Conservation (phyloP, 2,113 vertebrate species). For the Rallus limicola region DNA sequence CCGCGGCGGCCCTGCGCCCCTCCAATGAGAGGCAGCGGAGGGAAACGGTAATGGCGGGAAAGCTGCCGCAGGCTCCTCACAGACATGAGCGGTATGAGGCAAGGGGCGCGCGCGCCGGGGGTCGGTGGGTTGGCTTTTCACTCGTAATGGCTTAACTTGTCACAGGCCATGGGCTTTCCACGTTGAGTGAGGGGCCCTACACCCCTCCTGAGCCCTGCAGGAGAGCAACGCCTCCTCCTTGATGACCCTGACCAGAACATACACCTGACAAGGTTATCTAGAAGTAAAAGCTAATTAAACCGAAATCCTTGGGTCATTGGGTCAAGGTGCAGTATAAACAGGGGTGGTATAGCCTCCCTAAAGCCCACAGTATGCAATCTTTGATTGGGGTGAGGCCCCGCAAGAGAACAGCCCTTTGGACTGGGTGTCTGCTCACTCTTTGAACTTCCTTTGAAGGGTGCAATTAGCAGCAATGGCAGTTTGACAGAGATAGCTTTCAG, state of each 20-base stretch:
- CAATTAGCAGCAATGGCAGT: accelerated
- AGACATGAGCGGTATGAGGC: accelerated
- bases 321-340: neutral
- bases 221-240: too few species aligned
- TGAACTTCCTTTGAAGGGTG: neutral
- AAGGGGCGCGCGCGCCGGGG: neutral
- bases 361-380: neutral
- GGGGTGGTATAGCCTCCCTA: accelerated
- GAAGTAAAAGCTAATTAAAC: neutral
- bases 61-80: accelerated
- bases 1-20: neutral
- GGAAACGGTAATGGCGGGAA: neutral
- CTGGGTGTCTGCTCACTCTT: accelerated
- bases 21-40: neutral
- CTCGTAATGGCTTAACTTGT: accelerated
- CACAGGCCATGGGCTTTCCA: accelerated
- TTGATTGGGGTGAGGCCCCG: accelerated
- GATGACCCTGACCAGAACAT: neutral
- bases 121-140: too few species aligned
- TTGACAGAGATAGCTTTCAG: neutral
- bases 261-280: neutral
- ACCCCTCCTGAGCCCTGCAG: neutral
- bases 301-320: neutral
- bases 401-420: accelerated
- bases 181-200: accelerated